Conservation (phyloP, 2,113 vertebrate species). For the Erythrocercus mccallii region DNA sequence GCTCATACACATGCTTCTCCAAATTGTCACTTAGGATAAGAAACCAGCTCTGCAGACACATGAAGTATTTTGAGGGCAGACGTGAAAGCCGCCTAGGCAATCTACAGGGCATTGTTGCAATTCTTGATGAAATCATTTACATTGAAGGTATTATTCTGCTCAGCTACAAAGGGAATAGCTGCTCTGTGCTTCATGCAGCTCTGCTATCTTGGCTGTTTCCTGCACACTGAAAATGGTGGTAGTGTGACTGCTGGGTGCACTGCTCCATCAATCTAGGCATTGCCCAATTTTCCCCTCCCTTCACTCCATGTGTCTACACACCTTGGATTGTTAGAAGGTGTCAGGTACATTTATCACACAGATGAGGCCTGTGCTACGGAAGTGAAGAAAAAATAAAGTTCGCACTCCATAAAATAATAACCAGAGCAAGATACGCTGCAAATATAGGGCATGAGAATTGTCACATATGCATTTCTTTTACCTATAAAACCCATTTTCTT, state of each 20-base stretch:
- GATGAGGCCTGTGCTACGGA: not conserved
- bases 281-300: not conserved
- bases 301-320: not conserved
- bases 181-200: not conserved
- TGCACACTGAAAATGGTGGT: not conserved
- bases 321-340: not conserved
- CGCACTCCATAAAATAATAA: not conserved
- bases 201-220: not conserved
- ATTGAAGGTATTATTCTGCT: not conserved
- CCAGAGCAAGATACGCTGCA: accelerated
- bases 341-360: not conserved
- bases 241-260: not conserved
- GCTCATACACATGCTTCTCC: not conserved
- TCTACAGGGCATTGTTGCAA: not conserved
- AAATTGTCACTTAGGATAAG: not conserved
- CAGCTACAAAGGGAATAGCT: not conserved
- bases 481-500: not conserved
- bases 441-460: not conserved
- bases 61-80: not conserved
- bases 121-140: not conserved
- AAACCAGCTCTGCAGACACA: not conserved
- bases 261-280: not conserved
- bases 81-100: not conserved
- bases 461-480: not conserved
- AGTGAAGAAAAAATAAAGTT: not conserved